Conservation (phyloP, 2,888 invertebrate species). For the Ochropacha duplaris region DNA sequence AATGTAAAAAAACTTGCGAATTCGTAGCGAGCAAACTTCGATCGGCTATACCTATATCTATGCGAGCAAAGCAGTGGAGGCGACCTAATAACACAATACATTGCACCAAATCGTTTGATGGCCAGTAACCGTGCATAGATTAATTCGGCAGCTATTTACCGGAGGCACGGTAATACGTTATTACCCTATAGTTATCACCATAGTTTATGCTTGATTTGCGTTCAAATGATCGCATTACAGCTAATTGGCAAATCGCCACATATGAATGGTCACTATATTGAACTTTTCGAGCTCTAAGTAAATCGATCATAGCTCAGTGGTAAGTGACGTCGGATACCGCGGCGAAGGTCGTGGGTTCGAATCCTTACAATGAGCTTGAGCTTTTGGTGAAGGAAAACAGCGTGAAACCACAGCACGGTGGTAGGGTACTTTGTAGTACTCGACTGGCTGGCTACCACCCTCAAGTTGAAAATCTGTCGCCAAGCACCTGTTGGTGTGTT, state of each 20-base stretch:
- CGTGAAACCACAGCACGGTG: too few species aligned
- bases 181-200: conserved; percentile 4
- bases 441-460: too few species aligned
- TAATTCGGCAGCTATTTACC: conserved; percentile 1
- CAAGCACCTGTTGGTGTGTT: too few species aligned
- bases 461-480: too few species aligned
- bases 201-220: conserved; percentile 8
- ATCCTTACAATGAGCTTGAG: too few species aligned
- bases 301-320: too few species aligned
- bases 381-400: too few species aligned
- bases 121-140: not conserved
- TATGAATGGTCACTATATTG: not conserved
- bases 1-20: not conserved
- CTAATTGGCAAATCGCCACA: conserved; percentile 3
- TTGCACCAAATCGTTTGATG: conserved; percentile 4
- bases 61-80: not conserved
- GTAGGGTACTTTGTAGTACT: too few species aligned
- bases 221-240: conserved; percentile 1
- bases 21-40: not conserved
- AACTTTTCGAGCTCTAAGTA: not conserved
- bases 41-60: too few species aligned
- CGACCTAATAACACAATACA: not conserved
- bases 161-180: not conserved
- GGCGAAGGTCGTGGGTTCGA: too few species aligned
- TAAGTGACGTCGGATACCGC: too few species aligned